Evolutionary conservation across 2,797 vertebrate species (phyloP).

Genomic region (Vultur gryphus): DNA sequence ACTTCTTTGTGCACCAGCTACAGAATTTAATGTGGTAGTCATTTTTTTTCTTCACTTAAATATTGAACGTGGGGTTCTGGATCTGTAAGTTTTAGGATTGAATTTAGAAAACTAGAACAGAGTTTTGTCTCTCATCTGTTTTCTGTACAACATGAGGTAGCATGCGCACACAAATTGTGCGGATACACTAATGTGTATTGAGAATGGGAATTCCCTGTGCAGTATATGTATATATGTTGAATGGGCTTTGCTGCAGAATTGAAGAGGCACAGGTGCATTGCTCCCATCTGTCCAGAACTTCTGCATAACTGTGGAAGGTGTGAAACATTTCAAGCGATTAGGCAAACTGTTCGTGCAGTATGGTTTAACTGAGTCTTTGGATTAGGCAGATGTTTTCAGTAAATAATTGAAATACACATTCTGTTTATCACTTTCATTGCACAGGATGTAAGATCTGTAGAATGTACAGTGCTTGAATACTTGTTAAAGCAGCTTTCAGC

Average conservation of each 20-base stretch:
- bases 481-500: neutral
- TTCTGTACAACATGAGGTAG: neutral
- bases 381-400: neutral
- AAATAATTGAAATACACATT: neutral
- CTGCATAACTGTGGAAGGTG: neutral
- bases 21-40: neutral
- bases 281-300: neutral
- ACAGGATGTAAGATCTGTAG: neutral
- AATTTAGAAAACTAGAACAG: neutral
- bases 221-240: neutral
- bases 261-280: neutral
- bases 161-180: neutral
- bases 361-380: neutral
- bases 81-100: neutral
- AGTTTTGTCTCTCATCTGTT: neutral
- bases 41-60: neutral
- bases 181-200: neutral
- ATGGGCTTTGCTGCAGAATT: neutral
- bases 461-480: neutral
- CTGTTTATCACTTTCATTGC: neutral
- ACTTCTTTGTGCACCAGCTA: accelerated
- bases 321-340: neutral
- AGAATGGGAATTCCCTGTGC: neutral
- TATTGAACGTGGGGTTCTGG: neutral
- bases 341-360: neutral